A percentile compares a stretch with the other conserved stretches of the same genome.
These are phyloP conservation scores for Peromyscus melanophrys DNA, from an alignment of 2,797 vertebrate genomes.

Conservation along the genomic window DNA sequence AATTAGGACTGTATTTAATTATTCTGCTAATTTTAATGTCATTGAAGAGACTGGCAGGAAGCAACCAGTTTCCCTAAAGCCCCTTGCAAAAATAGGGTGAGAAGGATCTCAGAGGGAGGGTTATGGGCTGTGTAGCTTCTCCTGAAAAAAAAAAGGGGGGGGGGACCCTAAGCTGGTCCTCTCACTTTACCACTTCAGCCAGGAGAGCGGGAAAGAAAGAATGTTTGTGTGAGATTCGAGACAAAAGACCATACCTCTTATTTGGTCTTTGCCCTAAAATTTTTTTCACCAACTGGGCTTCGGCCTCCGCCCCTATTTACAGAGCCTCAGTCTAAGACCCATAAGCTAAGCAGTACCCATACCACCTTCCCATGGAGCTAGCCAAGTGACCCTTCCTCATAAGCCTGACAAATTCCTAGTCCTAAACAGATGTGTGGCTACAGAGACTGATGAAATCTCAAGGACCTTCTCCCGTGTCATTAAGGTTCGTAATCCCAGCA, in stretches of 20 bases:
- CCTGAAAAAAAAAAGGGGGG: neutral
- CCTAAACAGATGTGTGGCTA: neutral
- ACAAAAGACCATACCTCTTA: neutral
- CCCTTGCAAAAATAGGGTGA: slow-evolving; percentile 29
- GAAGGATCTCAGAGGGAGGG: slow-evolving; percentile 11
- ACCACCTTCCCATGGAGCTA: neutral
- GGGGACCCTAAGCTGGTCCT: neutral
- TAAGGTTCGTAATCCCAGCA: slow-evolving; percentile 17
- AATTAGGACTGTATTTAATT: slow-evolving; percentile 83
- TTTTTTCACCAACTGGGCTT: neutral
- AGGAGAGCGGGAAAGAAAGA: neutral
- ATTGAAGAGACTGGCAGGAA: slow-evolving; percentile 70
- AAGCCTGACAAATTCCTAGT: neutral
- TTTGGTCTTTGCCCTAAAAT: slow-evolving; percentile 6
- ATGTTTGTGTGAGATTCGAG: neutral
- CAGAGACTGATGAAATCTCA: slow-evolving; percentile 44
- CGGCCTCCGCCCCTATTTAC: neutral
- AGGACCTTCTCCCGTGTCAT: neutral
- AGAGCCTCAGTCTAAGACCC: neutral
- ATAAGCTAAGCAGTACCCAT: neutral
- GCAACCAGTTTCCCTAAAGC: slow-evolving; percentile 55
- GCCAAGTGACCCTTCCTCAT: neutral
- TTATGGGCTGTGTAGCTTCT: neutral
- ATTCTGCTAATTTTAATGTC: slow-evolving; percentile 74
- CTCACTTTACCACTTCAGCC: slow-evolving; percentile 15